Conservation (phyloP, 2,888 invertebrate species). For the Cerastis rubricosa region DNA sequence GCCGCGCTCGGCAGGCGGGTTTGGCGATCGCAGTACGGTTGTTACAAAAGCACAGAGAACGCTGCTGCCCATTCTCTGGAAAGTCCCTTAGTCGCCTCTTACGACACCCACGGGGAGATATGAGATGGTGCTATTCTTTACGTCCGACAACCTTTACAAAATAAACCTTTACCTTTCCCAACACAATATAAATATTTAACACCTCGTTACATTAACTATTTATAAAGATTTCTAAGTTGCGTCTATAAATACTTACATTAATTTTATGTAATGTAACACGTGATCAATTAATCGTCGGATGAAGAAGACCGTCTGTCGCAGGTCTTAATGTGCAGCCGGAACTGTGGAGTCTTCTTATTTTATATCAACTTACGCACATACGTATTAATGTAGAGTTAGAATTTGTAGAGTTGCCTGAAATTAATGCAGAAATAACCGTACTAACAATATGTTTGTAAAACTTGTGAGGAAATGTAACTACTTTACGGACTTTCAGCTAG, state of each 20-base stretch:
- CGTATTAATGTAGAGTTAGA: conserved; percentile 42
- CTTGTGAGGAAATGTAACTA: not conserved
- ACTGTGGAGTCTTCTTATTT: conserved; percentile 58
- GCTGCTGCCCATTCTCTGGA: no score
- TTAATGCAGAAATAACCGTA: not conserved
- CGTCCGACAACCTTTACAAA: no score
- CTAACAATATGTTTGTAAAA: not conserved
- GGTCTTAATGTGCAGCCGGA: conserved; percentile 60
- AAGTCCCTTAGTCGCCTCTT: no score
- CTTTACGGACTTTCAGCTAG: not conserved
- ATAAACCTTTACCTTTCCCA: conserved; percentile 30
- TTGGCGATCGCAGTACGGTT: no score
- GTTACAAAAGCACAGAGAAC: no score
- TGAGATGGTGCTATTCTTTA: no score
- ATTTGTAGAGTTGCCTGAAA: conserved; percentile 34
- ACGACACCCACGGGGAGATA: no score
- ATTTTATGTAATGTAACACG: conserved; percentile 81
- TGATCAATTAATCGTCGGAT: conserved; percentile 79
- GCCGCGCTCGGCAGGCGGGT: no score
- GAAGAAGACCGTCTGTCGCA: conserved; percentile 73
- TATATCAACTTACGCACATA: conserved; percentile 63
- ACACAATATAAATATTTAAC: conserved; percentile 10
- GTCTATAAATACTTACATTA: conserved; percentile 68
- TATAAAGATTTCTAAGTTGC: conserved; percentile 43
- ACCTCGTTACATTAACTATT: conserved; percentile 26